phyloP scores from a whole-genome alignment of 2,888 invertebrate genomes.

The Hirtodrosophila alboralis region DNA sequence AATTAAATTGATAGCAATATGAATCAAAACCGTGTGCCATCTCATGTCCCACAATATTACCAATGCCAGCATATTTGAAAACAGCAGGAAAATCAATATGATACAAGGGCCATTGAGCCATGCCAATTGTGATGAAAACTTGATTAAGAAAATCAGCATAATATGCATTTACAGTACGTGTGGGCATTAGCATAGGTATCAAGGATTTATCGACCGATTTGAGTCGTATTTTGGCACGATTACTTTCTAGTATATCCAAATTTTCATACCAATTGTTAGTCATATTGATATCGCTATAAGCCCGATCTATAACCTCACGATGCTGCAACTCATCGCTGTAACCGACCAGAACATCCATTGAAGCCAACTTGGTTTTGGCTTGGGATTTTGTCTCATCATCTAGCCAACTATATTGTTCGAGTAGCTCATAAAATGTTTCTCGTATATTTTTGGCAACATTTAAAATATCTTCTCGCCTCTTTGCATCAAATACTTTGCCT shows the following conservation, averaged over 20 bases:
- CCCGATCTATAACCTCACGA: constrained; percentile 58
- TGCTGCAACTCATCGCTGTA: constrained; percentile 78
- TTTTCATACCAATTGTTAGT: constrained; percentile 69
- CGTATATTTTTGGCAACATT: constrained; percentile 67
- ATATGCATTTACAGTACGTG: constrained; percentile 80
- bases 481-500: constrained; percentile 69
- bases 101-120: constrained; percentile 79
- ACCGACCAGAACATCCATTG: constrained; percentile 80
- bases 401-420: constrained; percentile 77
- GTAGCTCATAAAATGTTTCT: constrained; percentile 72
- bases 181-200: constrained; percentile 75
- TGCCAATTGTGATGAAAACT: constrained; percentile 78
- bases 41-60: constrained; percentile 80
- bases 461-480: constrained; percentile 74
- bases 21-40: constrained; percentile 82
- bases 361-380: constrained; percentile 74
- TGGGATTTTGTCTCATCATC: constrained; percentile 79
- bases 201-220: constrained; percentile 73
- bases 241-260: constrained; percentile 64
- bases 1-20: constrained; percentile 78
- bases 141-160: constrained; percentile 80
- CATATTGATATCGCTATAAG: constrained; percentile 66
- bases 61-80: constrained; percentile 79
- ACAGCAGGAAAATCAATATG: constrained; percentile 72
- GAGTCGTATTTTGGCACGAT: constrained; percentile 61